phyloP scores from a whole-genome alignment of 1,140 invertebrate genomes.

The Ectropis grisescens region DNA sequence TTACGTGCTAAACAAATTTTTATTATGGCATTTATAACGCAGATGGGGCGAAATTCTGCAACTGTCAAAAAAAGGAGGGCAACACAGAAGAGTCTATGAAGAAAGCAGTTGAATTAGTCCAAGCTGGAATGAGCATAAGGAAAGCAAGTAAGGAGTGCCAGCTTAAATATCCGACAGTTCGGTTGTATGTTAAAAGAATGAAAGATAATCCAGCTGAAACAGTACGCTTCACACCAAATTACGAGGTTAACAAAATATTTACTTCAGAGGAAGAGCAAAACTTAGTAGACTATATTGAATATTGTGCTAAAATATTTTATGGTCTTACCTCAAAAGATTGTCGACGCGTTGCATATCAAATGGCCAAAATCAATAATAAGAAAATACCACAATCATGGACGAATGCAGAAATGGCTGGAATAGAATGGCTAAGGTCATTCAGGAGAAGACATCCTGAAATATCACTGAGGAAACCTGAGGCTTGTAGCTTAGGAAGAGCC shows the following conservation, averaged over 20 bases:
- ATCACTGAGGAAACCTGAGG: slow-evolving; percentile 1
- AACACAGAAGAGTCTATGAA: too few relatives aligned
- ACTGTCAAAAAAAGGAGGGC: too few relatives aligned
- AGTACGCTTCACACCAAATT: neutral
- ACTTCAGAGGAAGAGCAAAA: neutral
- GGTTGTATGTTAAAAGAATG: neutral
- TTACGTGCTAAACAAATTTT: too few relatives aligned
- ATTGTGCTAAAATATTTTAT: neutral
- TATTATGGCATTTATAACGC: too few relatives aligned
- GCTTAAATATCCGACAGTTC: neutral
- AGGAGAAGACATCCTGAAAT: slow-evolving; percentile 11
- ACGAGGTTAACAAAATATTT: neutral
- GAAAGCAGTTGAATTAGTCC: too few relatives aligned
- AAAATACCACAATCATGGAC: slow-evolving; percentile 13
- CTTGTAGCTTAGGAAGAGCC: too few relatives aligned
- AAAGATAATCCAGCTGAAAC: too few relatives aligned
- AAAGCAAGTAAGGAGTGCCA: neutral
- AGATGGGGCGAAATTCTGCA: too few relatives aligned
- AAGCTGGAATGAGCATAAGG: neutral
- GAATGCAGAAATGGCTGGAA: slow-evolving; percentile 13
- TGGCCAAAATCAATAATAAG: slow-evolving; percentile 6
- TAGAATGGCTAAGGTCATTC: slow-evolving; percentile 10
- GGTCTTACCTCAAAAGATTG: neutral
- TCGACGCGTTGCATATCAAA: neutral
- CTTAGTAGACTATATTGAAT: neutral